Base-by-base conservation (phyloP, 2,888 invertebrate species). In the Caenorhabditis plicata region DNA sequence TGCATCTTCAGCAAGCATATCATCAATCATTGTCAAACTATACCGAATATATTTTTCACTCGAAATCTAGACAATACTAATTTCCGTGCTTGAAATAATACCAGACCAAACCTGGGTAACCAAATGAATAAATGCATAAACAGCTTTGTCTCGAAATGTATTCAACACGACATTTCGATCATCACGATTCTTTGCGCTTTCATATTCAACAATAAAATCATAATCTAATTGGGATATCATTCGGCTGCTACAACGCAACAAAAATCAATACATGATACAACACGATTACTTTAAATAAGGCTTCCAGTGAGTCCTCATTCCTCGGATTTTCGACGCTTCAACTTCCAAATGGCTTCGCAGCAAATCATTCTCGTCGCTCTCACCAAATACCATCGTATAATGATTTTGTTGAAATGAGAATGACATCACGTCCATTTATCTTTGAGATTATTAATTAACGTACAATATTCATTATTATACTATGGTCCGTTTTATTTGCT, bases 181-280 rank as follows among this genome's bases (percentile, higher is more conserved):
- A 5, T 29, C 13, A 17, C 44, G 40, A 25, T 33, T 45, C 17
- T 53, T 53, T 0, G 58, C 58, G 35, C 49, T 45, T 19, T 58
- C 43, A 15, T 53, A 58, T 11, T 52, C 53, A 19, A 58, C 52
- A 15, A 58, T 53, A 29, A 58, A 58, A 19, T 58, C 58, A 11
- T 44, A 58, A 33, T 58, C 58, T 19, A 29, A 46, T n/a, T 58
- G 58, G 22, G 58, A 52, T 23, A 58, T 58, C 43, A 55, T 55
- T 40, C 42, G 23, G 3, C 48, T 25, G 29, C 55, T 55, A 47
- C 15, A 55, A 39, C 31, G 31, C n/a, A 11, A 19, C 8, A 11
- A 23, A 9, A 23, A 23, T 35, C 4, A 17, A 13, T 7, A n/a
- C 27, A 27, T 35, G 19, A 2, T n/a, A 25, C n/a, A n/a, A 9